Percentiles rank a stretch among this genome's conserved stretches.
Evolutionary conservation across 1,140 invertebrate genomes (phyloP).

Genomic region (Diachasma alloeum): DNA sequence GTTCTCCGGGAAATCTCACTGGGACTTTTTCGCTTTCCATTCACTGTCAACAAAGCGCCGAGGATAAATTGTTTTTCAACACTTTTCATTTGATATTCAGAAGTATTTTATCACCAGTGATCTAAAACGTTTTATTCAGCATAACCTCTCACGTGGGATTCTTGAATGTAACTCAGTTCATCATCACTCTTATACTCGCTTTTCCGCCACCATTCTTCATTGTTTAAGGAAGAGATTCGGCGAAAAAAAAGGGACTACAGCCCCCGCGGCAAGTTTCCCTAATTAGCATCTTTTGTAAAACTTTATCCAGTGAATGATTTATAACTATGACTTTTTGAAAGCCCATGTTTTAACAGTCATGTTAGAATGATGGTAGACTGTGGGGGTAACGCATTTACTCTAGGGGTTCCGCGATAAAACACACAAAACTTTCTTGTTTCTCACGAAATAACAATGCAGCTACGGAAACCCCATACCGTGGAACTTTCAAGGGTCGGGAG

Average conservation of each 20-base stretch:
- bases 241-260: not conserved
- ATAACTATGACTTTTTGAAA: not conserved
- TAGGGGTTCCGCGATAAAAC: not conserved
- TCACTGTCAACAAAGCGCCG: not conserved
- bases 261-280: not conserved
- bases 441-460: constrained; percentile 2
- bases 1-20: not conserved
- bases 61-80: not conserved
- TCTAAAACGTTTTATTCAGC: too few relatives aligned
- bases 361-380: not conserved
- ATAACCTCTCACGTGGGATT: too few relatives aligned
- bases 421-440: constrained; percentile 10
- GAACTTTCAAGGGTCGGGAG: not conserved
- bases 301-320: not conserved
- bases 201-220: not conserved
- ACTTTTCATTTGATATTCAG: too few relatives aligned
- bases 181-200: not conserved
- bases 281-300: not conserved
- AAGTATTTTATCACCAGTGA: too few relatives aligned
- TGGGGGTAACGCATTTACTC: not conserved
- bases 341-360: not conserved
- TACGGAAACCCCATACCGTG: not conserved
- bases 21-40: not conserved
- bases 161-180: too few relatives aligned
- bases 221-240: not conserved